Evolutionary conservation across 2,888 invertebrate species (phyloP), one percentile per base, ranked within the genome.

Genomic region (Hirtodrosophila histrioides): DNA sequence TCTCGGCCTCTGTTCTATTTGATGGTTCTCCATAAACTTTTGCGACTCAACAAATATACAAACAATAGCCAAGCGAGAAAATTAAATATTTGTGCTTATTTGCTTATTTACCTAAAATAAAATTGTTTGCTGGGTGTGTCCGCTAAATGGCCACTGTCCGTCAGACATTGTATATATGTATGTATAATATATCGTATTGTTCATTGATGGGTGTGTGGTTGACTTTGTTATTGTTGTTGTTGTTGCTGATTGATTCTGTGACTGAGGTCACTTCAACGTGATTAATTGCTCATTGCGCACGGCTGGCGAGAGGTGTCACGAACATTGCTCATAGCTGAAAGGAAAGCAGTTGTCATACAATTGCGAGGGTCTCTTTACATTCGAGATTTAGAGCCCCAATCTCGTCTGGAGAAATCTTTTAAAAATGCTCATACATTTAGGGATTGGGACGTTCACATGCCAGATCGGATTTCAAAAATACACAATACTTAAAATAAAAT

Each of bases 61-160:
- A 57, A 50, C 55, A 66, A 69, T 46, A 57, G 60, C 24, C 45
- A 51, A 50, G 57, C 58, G 60, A 65, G 45, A 66, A 63, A 57
- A 66, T 40, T 43, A 66, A 66, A 62, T 75, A 78, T 78, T 78
- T 73, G 73, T 76, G 54, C 58, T 68, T 67, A 76, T 78, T 78
- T 81, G 73, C 76, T 69, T 86, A 76, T 81, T 84, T 78, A 71
- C 73, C 70, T 57, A 44, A 79, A 82, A 85, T 75, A 73, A 79
- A 82, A 82, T 48, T 82, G 86, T 86, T 83, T 83, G 69, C 81
- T 83, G 84, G 86, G 86, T 83, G 82, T 80, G 82, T 71, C 67
- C 68, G 65, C 78, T 80, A 80, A 82, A 86, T 86, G 78, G 83
- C 80, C 84, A 86, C 86, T 68, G 82, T 86, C 82, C 84, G 63